Evolutionary conservation across 92 coral and sea anemone genomes (phyloP).

Genomic region (Heliopora coerulea): DNA sequence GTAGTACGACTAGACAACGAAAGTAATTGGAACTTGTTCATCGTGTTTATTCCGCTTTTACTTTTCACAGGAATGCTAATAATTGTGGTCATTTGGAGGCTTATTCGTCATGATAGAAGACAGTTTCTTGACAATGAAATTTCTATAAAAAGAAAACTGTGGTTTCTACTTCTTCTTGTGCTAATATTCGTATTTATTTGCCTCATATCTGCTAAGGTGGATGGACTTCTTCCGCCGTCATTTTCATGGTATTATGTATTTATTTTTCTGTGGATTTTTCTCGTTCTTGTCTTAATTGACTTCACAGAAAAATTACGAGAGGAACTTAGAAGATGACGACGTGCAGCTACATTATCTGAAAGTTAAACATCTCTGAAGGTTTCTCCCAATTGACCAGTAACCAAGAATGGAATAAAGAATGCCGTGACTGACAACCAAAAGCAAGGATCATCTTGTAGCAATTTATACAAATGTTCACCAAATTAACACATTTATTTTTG

Average conservation of each 20-base stretch:
- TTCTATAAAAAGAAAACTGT: constrained; percentile 63
- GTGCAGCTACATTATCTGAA: too few relatives aligned
- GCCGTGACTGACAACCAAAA: too few relatives aligned
- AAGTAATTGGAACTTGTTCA: constrained; percentile 83
- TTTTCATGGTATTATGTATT: constrained; percentile 72
- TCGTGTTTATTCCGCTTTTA: constrained; percentile 79
- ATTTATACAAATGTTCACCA: too few relatives aligned
- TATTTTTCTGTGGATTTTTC: constrained; percentile 80
- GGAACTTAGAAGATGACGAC: constrained; percentile 4
- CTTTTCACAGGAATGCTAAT: constrained; percentile 66
- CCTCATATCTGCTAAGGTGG: constrained; percentile 74
- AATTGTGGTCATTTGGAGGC: constrained; percentile 56
- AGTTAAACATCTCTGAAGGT: too few relatives aligned
- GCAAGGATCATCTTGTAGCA: too few relatives aligned
- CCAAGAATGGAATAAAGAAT: too few relatives aligned
- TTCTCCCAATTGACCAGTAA: too few relatives aligned
- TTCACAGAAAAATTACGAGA: not conserved
- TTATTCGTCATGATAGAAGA: constrained; percentile 67
- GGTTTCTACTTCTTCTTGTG: constrained; percentile 72
- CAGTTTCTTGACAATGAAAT: constrained; percentile 60
- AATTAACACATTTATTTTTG: too few relatives aligned
- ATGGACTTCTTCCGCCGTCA: constrained; percentile 64
- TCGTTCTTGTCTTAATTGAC: constrained; percentile 48
- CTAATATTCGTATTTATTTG: constrained; percentile 72
- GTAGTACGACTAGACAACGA: constrained; percentile 81